These are phyloP conservation scores for Thryonomys swinderianus DNA, from an alignment of 2,113 vertebrate genomes.

Conservation along the genomic window DNA sequence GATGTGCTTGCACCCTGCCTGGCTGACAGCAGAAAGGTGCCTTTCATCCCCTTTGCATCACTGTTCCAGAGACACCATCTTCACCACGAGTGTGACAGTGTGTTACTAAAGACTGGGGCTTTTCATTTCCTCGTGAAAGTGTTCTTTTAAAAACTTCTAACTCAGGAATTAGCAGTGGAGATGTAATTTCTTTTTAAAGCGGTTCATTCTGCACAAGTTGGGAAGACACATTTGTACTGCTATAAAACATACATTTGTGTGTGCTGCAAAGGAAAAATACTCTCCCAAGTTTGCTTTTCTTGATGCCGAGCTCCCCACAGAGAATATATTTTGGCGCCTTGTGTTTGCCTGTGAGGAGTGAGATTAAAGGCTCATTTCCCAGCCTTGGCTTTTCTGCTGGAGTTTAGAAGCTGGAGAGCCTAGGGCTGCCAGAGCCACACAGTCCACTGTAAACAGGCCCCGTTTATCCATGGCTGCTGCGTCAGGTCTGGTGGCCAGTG, in stretches of 20 bases:
- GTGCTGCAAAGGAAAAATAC: background rate
- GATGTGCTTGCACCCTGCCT: background rate
- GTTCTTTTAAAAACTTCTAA: constrained; percentile 48
- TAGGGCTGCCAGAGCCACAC: background rate
- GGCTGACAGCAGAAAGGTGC: background rate
- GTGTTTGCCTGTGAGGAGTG: constrained; percentile 62
- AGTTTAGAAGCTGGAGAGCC: constrained; percentile 15
- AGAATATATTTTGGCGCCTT: constrained; percentile 41
- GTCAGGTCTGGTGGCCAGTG: background rate
- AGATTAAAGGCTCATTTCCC: constrained; percentile 57
- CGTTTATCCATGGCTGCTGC: background rate
- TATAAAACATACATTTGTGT: constrained; percentile 44
- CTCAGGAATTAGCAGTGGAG: constrained; percentile 46
- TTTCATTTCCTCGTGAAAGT: constrained; percentile 64
- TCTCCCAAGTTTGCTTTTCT: constrained; percentile 38
- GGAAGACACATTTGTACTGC: constrained; percentile 44
- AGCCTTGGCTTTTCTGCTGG: constrained; percentile 41
- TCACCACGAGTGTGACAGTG: background rate
- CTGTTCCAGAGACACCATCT: background rate
- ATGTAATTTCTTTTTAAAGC: constrained; percentile 64
- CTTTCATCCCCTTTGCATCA: background rate
- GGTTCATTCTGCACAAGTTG: background rate
- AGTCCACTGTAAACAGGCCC: background rate
- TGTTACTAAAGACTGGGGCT: constrained; percentile 21
- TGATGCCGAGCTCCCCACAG: background rate